Evolutionary conservation across 2,888 invertebrate genomes (phyloP).

Genomic region (Carpatolechia fugitivella): DNA sequence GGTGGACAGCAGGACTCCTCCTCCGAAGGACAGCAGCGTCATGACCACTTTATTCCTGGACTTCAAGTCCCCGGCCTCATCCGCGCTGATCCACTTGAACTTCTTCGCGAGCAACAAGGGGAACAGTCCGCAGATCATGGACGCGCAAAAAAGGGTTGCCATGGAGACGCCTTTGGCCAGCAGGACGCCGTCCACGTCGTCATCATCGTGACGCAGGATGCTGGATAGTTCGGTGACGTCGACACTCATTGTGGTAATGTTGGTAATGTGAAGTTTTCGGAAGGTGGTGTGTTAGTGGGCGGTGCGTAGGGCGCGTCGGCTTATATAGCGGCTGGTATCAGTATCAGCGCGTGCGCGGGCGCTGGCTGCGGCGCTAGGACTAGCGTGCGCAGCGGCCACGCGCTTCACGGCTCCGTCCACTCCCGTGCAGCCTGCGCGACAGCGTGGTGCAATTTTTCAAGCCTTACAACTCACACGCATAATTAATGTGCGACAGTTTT

Average conservation of each 20-base stretch:
- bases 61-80: slow-evolving; percentile 68
- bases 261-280: background rate
- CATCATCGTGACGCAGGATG: background rate
- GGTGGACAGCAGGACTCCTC: slow-evolving; percentile 90
- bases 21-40: slow-evolving; percentile 87
- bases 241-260: background rate
- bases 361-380: slow-evolving; percentile 58
- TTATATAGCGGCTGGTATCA: slow-evolving; percentile 51
- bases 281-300: background rate
- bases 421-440: slow-evolving; percentile 59
- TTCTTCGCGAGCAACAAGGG: slow-evolving; percentile 85
- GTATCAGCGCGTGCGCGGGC: slow-evolving; percentile 57
- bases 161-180: slow-evolving; percentile 89
- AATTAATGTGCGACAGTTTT: background rate
- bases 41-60: slow-evolving; percentile 76
- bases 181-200: slow-evolving; percentile 69
- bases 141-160: slow-evolving; percentile 86
- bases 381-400: slow-evolving; percentile 39
- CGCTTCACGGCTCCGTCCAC: slow-evolving; percentile 42
- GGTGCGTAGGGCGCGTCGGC: slow-evolving; percentile 36
- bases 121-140: slow-evolving; percentile 85
- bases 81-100: slow-evolving; percentile 79
- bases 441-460: slow-evolving; percentile 36
- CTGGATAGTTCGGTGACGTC: background rate
- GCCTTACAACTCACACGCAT: slow-evolving; percentile 37